Evolutionary conservation across 2,888 invertebrate species (phyloP).

Genomic region (Caenorhabditis sp.): DNA sequence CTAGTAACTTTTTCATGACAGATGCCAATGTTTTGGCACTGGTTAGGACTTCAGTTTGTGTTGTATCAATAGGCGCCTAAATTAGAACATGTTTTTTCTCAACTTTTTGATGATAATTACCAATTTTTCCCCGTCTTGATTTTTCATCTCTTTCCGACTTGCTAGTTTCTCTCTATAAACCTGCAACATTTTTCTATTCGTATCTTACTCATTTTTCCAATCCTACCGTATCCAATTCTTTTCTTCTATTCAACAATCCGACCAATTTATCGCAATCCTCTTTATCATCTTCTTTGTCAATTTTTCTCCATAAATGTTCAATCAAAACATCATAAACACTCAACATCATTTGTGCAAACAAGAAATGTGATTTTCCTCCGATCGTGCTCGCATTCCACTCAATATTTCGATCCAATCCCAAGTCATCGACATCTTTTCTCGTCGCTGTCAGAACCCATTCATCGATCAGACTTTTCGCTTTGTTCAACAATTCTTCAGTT

Average conservation of each 20-base stretch:
- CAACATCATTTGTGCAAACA: slow-evolving; percentile 47
- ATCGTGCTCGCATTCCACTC: slow-evolving; percentile 44
- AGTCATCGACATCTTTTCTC: slow-evolving; percentile 30
- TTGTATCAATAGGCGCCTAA: slow-evolving; percentile 5
- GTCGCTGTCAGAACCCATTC: slow-evolving; percentile 35
- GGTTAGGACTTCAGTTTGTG: slow-evolving; percentile 29
- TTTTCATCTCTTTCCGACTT: neutral
- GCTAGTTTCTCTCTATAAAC: neutral
- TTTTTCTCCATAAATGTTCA: slow-evolving; percentile 51
- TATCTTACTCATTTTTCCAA: neutral
- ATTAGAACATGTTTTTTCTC: neutral
- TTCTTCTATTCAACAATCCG: slow-evolving; percentile 28
- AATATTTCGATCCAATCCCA: slow-evolving; percentile 43
- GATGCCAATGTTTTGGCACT: slow-evolving; percentile 35
- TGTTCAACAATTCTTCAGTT: slow-evolving; percentile 22
- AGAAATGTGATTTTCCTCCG: slow-evolving; percentile 23
- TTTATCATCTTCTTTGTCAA: slow-evolving; percentile 24
- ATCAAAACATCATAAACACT: slow-evolving; percentile 51
- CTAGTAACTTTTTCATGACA: slow-evolving; percentile 19
- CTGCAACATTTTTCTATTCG: neutral
- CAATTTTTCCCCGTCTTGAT: neutral
- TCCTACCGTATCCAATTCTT: slow-evolving; percentile 26
- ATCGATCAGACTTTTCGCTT: slow-evolving; percentile 21
- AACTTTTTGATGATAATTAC: neutral
- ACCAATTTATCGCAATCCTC: slow-evolving; percentile 39